Evolutionary conservation across 53 echinoderm and acorn worm genomes (phyloP), one percentile per base, ranked within the genome.

Genomic region (Arbacia lixula): DNA sequence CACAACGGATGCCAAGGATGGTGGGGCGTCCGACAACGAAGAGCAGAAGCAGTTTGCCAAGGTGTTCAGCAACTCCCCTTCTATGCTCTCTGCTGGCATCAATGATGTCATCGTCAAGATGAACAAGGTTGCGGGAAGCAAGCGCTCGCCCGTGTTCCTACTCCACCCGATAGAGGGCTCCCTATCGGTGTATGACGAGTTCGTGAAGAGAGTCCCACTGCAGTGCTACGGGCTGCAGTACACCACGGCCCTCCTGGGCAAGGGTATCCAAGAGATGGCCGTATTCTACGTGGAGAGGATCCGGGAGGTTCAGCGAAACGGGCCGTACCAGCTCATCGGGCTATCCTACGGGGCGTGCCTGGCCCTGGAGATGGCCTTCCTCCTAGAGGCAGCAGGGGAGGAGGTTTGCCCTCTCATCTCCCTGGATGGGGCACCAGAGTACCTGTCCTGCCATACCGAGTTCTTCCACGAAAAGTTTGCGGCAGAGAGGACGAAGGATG

Each of bases 111-210:
- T 91, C 16, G 68, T 93, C 41, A 88, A 88, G 71, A 88, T 93
- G 33, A 85, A 89, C 9, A 8, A 67, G n/a, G 80, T 76, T 27
- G 56, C 50, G 36, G 41, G 40, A 17, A 36, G 34, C 17, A 36
- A 84, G 0, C 85, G 67, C 25, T 42, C 34, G 0, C 90, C 85
- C 4, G 46, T 93, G 17, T 86, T 88, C 53, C 79, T 93, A 12
- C 61, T 93, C 31, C 93, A 93, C 38, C 93, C 93, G 1, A 73
- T 93, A 32, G 93, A 93, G 71, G 93, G 93, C 29, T 85, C 91
- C 12, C 60, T 93, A 16, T 71, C 85, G 6, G 69, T 88, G 2
- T 91, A 88, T 24, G 60, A 76, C 22, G 53, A 58, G 22, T 66
- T 93, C 12, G 83, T 80, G 30, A 46, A 88, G 60, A 50, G 82